Percentiles rank a stretch among this genome's conserved stretches.
Evolutionary conservation across 2,888 invertebrate species (phyloP).

Genomic region (Deilephila porcellus): DNA sequence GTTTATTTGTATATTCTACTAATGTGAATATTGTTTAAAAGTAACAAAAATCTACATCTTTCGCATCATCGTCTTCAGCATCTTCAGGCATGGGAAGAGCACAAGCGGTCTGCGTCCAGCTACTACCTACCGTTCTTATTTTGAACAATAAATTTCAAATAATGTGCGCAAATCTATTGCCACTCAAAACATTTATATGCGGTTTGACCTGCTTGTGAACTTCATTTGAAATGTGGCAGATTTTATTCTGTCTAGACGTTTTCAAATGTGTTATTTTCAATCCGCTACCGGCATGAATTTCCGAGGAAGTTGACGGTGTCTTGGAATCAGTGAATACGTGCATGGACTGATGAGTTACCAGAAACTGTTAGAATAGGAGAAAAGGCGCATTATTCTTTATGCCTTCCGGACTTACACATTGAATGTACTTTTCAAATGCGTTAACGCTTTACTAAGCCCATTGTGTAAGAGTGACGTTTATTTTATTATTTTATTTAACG

Average conservation of each 20-base stretch:
- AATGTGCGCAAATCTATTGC: not conserved
- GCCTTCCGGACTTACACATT: constrained; percentile 20
- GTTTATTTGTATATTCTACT: too few species aligned
- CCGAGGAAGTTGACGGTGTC: constrained; percentile 1
- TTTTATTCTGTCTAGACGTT: constrained; percentile 5
- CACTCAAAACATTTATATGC: not conserved
- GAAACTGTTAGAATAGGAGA: constrained; percentile 5
- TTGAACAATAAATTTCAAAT: not conserved
- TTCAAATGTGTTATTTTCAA: not conserved
- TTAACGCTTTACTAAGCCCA: too few species aligned
- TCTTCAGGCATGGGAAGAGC: too few species aligned
- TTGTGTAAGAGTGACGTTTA: too few species aligned
- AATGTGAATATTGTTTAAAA: too few species aligned
- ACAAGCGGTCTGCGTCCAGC: too few species aligned
- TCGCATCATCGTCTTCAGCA: too few species aligned
- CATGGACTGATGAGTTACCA: constrained; percentile 8
- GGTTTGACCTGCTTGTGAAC: not conserved
- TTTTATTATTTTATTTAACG: too few species aligned
- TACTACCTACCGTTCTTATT: too few species aligned
- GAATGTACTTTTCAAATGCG: not conserved
- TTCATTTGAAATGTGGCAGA: not conserved
- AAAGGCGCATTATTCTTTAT: constrained; percentile 11
- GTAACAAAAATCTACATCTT: too few species aligned
- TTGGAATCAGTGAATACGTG: constrained; percentile 24
- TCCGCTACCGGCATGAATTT: constrained; percentile 4